Conservation (phyloP, 2,113 vertebrate genomes). For the Tamias sibiricus region DNA sequence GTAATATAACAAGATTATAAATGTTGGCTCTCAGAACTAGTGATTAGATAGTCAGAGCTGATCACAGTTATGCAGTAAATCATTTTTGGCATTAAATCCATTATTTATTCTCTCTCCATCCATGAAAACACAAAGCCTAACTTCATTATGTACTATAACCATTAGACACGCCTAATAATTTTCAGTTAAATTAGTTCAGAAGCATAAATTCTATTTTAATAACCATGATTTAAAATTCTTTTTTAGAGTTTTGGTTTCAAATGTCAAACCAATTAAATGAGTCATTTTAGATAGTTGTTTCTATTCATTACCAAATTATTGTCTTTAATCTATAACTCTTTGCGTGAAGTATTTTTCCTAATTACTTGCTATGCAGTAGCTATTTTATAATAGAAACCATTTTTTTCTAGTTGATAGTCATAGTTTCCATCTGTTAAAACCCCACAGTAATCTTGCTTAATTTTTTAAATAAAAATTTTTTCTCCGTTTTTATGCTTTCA, state of each 20-base stretch:
- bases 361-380: constrained; percentile 55
- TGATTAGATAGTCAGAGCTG: neutral
- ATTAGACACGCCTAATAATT: constrained; percentile 33
- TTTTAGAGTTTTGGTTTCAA: constrained; percentile 60
- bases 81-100: neutral
- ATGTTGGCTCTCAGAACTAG: neutral
- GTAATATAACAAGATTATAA: constrained; percentile 2
- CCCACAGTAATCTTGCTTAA: constrained; percentile 3
- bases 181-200: constrained; percentile 63
- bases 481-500: neutral
- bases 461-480: constrained; percentile 44
- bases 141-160: neutral
- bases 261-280: constrained; percentile 75
- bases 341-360: constrained; percentile 69
- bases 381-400: constrained; percentile 53
- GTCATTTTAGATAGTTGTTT: constrained; percentile 71
- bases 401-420: constrained; percentile 47
- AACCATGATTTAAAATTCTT: constrained; percentile 62
- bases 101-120: constrained; percentile 16
- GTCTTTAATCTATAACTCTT: constrained; percentile 75
- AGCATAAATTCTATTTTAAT: constrained; percentile 65
- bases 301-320: constrained; percentile 76
- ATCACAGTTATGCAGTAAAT: neutral
- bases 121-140: constrained; percentile 3
- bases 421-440: constrained; percentile 45